Evolutionary conservation across 1,140 invertebrate species (phyloP), one percentile per base, ranked within the genome.

Genomic region (Mamestra configurata): DNA sequence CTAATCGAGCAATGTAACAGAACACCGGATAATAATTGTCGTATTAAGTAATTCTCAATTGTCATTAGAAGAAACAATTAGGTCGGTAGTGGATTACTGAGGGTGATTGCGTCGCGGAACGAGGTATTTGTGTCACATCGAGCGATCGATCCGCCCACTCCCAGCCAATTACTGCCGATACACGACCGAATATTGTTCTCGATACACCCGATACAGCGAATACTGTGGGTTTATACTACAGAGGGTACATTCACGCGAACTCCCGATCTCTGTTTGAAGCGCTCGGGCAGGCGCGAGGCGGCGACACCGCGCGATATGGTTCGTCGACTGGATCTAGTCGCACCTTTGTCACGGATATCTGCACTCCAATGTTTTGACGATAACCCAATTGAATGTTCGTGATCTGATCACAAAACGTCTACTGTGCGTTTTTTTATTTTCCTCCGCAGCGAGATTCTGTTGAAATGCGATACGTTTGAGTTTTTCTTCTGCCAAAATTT

Each of bases 41-140:
- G 86, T 83, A 85, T 88, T 88, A 92, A 89, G 90, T 90, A 85
- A 89, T 88, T 86, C 81, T 66, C 83, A 87, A 86, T 88, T 84
- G 89, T 91, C 87, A 90, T 91, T 88, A 89, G 86, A 90, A 92
- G 90, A 89, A 92, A 91, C 90, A 92, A 93, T 93, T 93, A 92
- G 90, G 90, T 89, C 85, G 90, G 89, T 89, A 89, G 90, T 92
- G 88, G 89, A 92, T 92, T 91, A 92, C 87, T 80, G 84, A 84
- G 88, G 84, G 88, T 89, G 88, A 91, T 89, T 89, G 92, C 87
- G 88, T 86, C 84, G 87, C 83, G 87, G 88, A 91, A 90, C 86
- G 88, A 88, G 86, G 88, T 92, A 90, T 92, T 91, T 89, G 90
- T 92, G 90, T 92, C 90, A 90, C 90, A 91, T 90, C 85, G 85